Conservation (phyloP, 2,888 invertebrate genomes). For the Pharmacophagus antenor region DNA sequence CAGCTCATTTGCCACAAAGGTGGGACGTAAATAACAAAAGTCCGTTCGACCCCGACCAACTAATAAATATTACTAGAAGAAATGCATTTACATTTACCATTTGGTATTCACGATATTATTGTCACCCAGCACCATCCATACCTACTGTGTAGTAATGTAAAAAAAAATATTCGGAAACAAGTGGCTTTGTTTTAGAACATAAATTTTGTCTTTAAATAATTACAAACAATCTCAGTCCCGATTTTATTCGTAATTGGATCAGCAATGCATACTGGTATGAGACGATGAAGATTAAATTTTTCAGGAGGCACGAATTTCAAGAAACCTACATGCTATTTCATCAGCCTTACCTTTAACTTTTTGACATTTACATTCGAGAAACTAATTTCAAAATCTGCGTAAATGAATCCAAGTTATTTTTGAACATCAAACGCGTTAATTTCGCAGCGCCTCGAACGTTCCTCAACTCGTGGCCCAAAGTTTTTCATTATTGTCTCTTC, state of each 20-base stretch:
- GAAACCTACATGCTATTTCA: no score
- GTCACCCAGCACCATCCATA: not conserved
- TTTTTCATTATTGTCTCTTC: not conserved
- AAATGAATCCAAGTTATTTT: no score
- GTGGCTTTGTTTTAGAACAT: no score
- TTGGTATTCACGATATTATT: not conserved
- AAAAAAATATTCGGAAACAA: not conserved
- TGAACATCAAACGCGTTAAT: not conserved
- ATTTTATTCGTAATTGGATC: no score
- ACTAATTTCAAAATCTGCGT: no score
- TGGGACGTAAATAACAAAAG: slow-evolving; percentile 1
- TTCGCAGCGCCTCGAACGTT: not conserved
- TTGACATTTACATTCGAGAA: no score
- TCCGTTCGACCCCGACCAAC: slow-evolving; percentile 6
- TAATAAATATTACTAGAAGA: slow-evolving; percentile 3
- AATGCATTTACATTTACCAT: no score
- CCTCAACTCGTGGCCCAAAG: not conserved
- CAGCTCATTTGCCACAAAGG: slow-evolving; percentile 10
- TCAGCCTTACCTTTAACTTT: no score
- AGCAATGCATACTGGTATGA: no score
- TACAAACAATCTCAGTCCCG: no score
- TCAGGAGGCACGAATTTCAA: no score
- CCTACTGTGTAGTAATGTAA: not conserved
- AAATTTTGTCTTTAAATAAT: not conserved
- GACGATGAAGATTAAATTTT: no score